These are phyloP conservation scores for Colostygia pectinataria DNA, from an alignment of 2,888 invertebrate species.

Conservation along the genomic window DNA sequence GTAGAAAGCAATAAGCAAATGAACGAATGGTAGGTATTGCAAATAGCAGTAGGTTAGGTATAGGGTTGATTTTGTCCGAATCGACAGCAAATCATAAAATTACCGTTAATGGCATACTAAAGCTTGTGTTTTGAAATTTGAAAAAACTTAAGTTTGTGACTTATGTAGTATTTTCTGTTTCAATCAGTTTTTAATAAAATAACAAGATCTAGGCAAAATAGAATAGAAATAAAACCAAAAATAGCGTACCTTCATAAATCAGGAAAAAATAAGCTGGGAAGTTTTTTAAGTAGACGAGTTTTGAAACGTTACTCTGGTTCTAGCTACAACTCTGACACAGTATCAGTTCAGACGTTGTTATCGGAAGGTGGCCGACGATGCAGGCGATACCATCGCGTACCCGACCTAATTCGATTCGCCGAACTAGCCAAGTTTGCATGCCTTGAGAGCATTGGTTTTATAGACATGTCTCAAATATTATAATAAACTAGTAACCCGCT, in stretches of 20 bases:
- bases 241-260: too few relatives aligned
- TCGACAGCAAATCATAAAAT: too few relatives aligned
- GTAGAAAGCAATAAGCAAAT: slow-evolving; percentile 70
- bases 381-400: slow-evolving; percentile 65
- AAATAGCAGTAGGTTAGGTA: background rate
- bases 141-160: too few relatives aligned
- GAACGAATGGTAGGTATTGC: slow-evolving; percentile 59
- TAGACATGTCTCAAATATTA: background rate
- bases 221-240: background rate
- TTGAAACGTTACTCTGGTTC: background rate
- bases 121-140: too few relatives aligned
- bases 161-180: background rate
- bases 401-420: slow-evolving; percentile 75
- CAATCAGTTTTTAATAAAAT: background rate
- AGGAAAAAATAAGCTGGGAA: too few relatives aligned
- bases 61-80: too few relatives aligned
- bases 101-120: too few relatives aligned
- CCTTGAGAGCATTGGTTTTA: slow-evolving; percentile 31
- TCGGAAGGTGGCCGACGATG: slow-evolving; percentile 52
- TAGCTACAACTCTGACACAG: slow-evolving; percentile 16
- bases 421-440: slow-evolving; percentile 46
- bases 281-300: too few relatives aligned
- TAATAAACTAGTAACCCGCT: background rate
- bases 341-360: slow-evolving; percentile 50
- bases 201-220: background rate